phyloP scores from a whole-genome alignment of 2,113 vertebrate species.

The Brienomyrus brachyistius region DNA sequence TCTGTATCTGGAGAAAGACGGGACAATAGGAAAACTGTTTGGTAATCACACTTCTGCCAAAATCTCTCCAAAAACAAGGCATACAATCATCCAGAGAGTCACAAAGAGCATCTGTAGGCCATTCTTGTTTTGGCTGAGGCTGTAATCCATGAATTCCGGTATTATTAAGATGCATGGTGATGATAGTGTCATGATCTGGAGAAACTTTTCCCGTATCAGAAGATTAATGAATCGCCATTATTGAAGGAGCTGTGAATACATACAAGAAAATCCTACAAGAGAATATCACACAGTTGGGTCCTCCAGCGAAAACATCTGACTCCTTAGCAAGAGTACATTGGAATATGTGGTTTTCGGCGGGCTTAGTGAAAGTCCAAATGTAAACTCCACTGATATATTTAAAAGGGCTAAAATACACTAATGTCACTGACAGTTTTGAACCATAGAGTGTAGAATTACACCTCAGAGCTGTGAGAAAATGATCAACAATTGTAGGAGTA shows the following conservation, averaged over 20 bases:
- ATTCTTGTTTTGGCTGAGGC: neutral
- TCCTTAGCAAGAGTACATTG: neutral
- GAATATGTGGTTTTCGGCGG: neutral
- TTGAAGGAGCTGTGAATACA: neutral
- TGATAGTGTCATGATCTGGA: neutral
- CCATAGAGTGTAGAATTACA: neutral
- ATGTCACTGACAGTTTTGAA: neutral
- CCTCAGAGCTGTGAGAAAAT: neutral
- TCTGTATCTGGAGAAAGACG: neutral
- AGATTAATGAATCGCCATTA: neutral
- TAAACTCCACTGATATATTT: neutral
- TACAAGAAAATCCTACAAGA: neutral
- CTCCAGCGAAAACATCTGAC: neutral
- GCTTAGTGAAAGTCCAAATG: neutral
- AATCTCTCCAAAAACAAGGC: neutral
- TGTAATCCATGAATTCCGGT: neutral
- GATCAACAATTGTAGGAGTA: neutral
- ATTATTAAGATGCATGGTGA: neutral
- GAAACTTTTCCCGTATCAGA: neutral
- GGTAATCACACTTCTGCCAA: neutral
- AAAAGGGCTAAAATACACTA: neutral
- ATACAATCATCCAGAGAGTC: neutral
- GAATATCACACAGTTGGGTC: neutral
- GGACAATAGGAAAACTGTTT: neutral
- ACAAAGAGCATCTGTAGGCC: neutral